Evolutionary conservation across 2,888 invertebrate species (phyloP), one percentile per base, ranked within the genome.

Genomic region (Calameuta filiformis): DNA sequence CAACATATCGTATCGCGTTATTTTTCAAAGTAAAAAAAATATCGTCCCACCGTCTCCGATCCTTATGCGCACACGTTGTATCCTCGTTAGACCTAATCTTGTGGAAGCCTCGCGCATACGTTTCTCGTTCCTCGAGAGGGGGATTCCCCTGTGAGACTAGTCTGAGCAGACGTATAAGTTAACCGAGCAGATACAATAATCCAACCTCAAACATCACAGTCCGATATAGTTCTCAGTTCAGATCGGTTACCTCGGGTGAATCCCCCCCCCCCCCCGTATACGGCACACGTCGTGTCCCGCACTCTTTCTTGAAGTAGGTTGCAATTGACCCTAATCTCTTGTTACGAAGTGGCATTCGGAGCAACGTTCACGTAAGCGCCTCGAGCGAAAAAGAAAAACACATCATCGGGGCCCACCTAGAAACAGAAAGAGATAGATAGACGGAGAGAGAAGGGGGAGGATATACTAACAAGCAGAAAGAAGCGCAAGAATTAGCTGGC

Each of bases 311-410:
- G 11, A 71, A 71, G 33, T 71, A 33, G 71, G 71, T 31, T 71
- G 33, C 71, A 71, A 71, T 71, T 71, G 71, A 71, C 71, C 71
- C 31, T 71, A 71, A 71, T 71, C 31, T 30, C 71, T 71, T 31
- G 71, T 71, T 71, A 71, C 71, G 31, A 34, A 31, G 71, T 23
- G 71, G 71, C 71, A 71, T 71, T 71, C 31, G 71, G 71, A 6
- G 12, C 71, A 34, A 23, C 31, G 71, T 34, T 34, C 33, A 34
- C 31, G 71, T 31, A 69, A 71, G 71, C 71, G 31, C 56, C 23
- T 56, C 56, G 56, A 56, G 56, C 56, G 74, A n/a, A 74, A n/a
- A 35, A 74, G 74, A 35, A 35, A 74, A 74, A 74, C n/a, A 74
- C 35, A 35, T 74, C 4, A 12, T 74, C 4, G 12, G 34, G 35